Conservation (phyloP, 2,113 vertebrate species). For the Puffinus mauretanicus region DNA sequence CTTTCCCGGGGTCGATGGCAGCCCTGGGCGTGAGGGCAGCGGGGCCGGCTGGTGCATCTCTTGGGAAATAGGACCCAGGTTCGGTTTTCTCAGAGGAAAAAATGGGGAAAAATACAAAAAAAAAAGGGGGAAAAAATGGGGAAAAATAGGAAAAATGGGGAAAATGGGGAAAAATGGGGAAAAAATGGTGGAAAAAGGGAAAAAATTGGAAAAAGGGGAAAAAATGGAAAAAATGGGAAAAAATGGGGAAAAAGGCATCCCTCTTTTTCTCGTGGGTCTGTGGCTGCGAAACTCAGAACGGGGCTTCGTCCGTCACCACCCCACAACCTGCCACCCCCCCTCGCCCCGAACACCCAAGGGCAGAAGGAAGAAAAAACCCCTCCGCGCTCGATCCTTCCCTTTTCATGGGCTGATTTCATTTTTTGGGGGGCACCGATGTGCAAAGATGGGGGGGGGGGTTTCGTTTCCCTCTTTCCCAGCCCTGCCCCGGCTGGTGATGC, state of each 20-base stretch:
- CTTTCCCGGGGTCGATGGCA: neutral
- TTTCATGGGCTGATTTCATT: rapidly evolving
- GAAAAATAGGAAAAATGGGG: neutral
- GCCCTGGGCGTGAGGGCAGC: rapidly evolving
- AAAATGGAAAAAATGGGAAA: rapidly evolving
- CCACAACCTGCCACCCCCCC: neutral
- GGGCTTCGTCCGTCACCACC: neutral
- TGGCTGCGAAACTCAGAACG: neutral
- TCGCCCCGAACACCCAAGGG: neutral
- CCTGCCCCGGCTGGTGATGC: neutral
- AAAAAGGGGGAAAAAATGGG: neutral
- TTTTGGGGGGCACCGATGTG: rapidly evolving
- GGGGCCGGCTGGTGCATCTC: rapidly evolving
- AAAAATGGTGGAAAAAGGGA: neutral
- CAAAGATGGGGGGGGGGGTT: no score
- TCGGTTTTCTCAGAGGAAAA: neutral
- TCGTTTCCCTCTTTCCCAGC: neutral
- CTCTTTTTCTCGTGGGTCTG: neutral
- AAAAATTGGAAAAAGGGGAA: neutral
- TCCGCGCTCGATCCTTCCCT: rapidly evolving
- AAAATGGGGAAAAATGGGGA: neutral
- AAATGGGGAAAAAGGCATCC: neutral
- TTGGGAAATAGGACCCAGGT: neutral
- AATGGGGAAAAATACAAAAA: neutral
- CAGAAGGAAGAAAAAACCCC: neutral